Evolutionary conservation across 2,113 vertebrate genomes (phyloP).

Genomic region (Anhinga rufa): DNA sequence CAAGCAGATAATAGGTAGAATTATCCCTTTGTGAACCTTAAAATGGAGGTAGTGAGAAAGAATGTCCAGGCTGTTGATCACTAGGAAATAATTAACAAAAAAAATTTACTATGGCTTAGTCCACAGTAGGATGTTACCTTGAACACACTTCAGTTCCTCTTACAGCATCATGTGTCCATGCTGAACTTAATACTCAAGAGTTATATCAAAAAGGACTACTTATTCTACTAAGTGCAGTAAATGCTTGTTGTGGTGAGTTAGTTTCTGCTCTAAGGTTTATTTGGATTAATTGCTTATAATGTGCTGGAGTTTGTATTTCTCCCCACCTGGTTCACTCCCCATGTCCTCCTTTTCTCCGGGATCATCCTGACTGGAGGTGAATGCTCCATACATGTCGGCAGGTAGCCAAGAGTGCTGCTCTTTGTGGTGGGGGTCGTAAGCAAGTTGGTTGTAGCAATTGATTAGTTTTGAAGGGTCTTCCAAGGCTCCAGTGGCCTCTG

Average conservation of each 20-base stretch:
- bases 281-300: neutral
- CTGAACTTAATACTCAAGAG: neutral
- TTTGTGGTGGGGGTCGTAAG: neutral
- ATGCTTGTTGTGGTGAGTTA: neutral
- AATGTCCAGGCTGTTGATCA: neutral
- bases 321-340: neutral
- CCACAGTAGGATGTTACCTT: neutral
- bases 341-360: neutral
- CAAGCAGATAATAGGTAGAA: neutral
- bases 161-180: neutral
- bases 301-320: neutral
- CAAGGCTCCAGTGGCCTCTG: neutral
- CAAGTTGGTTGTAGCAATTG: neutral
- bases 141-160: neutral
- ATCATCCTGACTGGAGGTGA: neutral
- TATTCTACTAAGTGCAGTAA: neutral
- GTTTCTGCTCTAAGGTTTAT: neutral
- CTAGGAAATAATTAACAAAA: constrained; percentile 13
- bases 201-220: neutral
- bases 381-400: neutral
- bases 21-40: neutral
- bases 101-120: neutral
- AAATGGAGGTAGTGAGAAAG: neutral
- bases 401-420: neutral
- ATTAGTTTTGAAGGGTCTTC: neutral